Conservation (phyloP, 2,113 vertebrate species). For the Meriones unguiculatus region DNA sequence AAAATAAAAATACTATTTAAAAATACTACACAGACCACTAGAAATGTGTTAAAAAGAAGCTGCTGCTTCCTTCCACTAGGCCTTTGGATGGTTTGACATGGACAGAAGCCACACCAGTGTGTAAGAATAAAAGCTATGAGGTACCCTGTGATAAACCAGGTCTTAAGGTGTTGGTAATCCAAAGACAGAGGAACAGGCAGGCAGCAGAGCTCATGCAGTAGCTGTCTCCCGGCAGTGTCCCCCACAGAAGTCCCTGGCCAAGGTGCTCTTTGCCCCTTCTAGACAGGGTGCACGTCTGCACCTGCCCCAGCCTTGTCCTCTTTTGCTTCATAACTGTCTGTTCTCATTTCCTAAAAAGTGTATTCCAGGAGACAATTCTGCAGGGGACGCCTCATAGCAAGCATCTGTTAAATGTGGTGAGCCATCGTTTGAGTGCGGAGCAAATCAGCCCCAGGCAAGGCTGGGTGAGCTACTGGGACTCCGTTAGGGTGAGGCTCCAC, state of each 20-base stretch:
- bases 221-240: not conserved
- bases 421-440: not conserved
- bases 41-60: conserved; percentile 21
- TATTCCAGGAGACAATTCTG: not conserved
- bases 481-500: not conserved
- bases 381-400: not conserved
- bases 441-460: conserved; percentile 28
- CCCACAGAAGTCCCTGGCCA: not conserved
- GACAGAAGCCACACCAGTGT: not conserved
- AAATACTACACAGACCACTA: conserved; percentile 4
- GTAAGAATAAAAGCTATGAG: not conserved
- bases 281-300: not conserved
- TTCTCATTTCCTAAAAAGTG: not conserved
- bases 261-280: not conserved
- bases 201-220: not conserved
- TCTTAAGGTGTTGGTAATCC: not conserved
- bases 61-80: not conserved
- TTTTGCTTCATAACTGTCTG: not conserved
- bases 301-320: not conserved
- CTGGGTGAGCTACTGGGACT: not conserved
- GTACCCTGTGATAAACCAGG: not conserved
- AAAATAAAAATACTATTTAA: not conserved
- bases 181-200: not conserved
- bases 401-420: conserved; percentile 2
- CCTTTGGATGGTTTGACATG: not conserved